A percentile compares a stretch with the other conserved stretches of the same genome.
phyloP scores from a whole-genome alignment of 2,113 vertebrate species.

The Epinephelus moara region DNA sequence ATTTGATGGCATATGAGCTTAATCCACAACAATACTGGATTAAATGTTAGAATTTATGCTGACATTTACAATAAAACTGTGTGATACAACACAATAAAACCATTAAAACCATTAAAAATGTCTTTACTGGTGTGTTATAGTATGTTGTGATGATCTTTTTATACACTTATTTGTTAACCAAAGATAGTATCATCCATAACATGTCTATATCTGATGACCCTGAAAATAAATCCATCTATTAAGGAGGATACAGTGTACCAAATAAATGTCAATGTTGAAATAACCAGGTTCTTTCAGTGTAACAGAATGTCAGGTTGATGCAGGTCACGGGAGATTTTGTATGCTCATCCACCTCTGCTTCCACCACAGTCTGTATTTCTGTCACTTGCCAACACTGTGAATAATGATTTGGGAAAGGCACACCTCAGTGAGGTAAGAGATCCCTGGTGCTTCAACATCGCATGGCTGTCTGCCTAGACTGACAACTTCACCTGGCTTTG shows the following conservation, averaged over 20 bases:
- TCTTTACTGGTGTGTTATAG: neutral
- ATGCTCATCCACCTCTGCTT: slow-evolving; percentile 23
- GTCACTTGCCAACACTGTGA: slow-evolving; percentile 31
- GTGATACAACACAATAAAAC: too few relatives aligned
- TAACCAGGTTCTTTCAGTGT: neutral
- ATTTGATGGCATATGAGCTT: too few relatives aligned
- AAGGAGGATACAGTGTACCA: neutral
- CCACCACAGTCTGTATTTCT: slow-evolving; percentile 4
- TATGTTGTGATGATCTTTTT: neutral
- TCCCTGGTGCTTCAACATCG: slow-evolving; percentile 18
- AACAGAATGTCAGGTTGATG: slow-evolving; percentile 9
- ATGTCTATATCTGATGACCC: neutral
- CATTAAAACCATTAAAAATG: neutral
- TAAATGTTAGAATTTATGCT: too few relatives aligned
- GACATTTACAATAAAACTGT: too few relatives aligned
- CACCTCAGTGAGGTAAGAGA: slow-evolving; percentile 26
- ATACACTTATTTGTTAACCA: neutral
- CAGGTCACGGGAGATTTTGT: neutral
- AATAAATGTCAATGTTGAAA: neutral
- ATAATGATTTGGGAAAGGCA: slow-evolving; percentile 40
- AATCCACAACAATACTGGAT: too few relatives aligned
- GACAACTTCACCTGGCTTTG: slow-evolving; percentile 58
- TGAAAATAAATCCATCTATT: neutral
- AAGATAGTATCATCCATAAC: neutral
- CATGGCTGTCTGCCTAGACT: slow-evolving; percentile 33